Evolutionary conservation across 2,113 vertebrate genomes (phyloP), one percentile per base, ranked within the genome.

Genomic region (Daphoenositta chrysoptera): DNA sequence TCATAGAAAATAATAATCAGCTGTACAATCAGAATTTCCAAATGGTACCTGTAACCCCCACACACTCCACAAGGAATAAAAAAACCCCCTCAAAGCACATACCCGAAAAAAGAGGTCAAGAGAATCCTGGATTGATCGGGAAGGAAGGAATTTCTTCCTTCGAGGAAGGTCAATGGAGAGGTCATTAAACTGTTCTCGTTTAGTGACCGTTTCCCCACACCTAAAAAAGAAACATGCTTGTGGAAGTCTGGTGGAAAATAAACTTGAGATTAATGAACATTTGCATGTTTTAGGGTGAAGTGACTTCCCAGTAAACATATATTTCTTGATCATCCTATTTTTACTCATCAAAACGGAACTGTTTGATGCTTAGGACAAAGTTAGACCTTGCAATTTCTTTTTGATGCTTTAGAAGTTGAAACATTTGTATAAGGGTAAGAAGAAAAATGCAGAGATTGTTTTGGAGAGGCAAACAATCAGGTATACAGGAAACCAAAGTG

Each of bases 71-170:
- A 31, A 11, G 1, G 14, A 66, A 53, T 18, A 24, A 47, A 66
- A 66, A 53, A 23, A 15, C 19, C 6, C 7, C 6, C 13, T 14
- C 61, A 13, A 83, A 87, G 63, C 65, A 96, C 68, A 42, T 92
- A 99, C 99, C 97, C 99, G 98, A 87, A 99, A 99, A 96, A 99
- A 99, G 93, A 99, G 99, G 94, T 99, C 99, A 80, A 99, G 98
- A 33, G 99, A 99, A 97, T 99, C 99, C 94, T 99, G 99, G 90
- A 99, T 99, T 0, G 99, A 99, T 45, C 99, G 98, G 48, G 99
- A 97, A 17, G 99, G 98, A 27, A 99, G 97, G 8, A 98, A 98
- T 56, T 99, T 99, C 98, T 98, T 99, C 76, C 99, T 98, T 71
- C 99, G 98, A 26, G 99, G 99, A 76, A 99, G 98, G 93, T 99